These are phyloP conservation scores for Brassicogethes aeneus DNA, from an alignment of 2,888 invertebrate genomes.

Conservation along the genomic window DNA sequence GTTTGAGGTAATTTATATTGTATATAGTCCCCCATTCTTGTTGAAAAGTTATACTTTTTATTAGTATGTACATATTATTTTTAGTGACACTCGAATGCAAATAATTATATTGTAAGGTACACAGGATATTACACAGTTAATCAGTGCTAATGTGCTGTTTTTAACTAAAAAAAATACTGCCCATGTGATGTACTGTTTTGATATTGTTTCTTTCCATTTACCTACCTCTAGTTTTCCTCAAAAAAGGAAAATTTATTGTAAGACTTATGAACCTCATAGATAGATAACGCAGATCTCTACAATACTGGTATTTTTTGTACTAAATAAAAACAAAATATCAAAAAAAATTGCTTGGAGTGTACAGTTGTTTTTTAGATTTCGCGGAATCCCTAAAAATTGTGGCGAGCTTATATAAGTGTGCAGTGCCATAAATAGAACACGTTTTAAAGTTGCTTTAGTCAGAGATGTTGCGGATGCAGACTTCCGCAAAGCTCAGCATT, in stretches of 20 bases:
- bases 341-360: conserved; percentile 28
- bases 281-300: conserved; percentile 26
- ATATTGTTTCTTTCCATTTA: conserved; percentile 27
- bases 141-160: neutral
- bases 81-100: conserved; percentile 20
- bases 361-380: conserved; percentile 29
- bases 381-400: conserved; percentile 26
- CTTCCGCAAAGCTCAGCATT: no score
- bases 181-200: conserved; percentile 25
- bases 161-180: no score
- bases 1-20: conserved; percentile 29
- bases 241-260: conserved; percentile 13
- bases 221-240: conserved; percentile 33
- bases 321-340: conserved; percentile 28
- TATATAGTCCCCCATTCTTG: conserved; percentile 25
- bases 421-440: conserved; percentile 41
- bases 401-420: conserved; percentile 34
- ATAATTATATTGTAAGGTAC: conserved; percentile 18
- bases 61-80: conserved; percentile 24
- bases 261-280: conserved; percentile 14
- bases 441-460: no score
- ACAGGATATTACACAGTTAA: neutral
- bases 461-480: no score
- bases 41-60: conserved; percentile 23
- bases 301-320: conserved; percentile 34